Evolutionary conservation across 2,797 vertebrate species (phyloP).

Genomic region (Hydrocynus forskahlii): DNA sequence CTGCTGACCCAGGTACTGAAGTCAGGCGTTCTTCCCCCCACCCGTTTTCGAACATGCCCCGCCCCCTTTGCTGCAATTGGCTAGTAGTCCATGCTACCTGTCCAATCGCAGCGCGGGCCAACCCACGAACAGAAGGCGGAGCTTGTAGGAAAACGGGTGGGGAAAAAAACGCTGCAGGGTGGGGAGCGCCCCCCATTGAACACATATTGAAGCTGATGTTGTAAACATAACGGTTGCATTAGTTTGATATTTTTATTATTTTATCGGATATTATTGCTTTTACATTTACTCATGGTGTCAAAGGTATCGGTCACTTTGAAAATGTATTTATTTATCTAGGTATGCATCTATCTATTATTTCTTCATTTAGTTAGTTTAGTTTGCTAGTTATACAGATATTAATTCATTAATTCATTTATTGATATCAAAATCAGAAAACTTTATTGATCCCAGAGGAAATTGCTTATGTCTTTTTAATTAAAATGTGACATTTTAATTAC

Average conservation of each 20-base stretch:
- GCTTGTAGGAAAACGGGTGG: neutral
- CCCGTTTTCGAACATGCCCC: neutral
- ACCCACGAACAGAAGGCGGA: neutral
- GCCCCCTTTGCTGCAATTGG: neutral
- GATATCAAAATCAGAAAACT: too few relatives aligned
- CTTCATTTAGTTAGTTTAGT: too few relatives aligned
- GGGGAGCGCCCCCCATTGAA: conserved; percentile 34
- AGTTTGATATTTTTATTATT: neutral
- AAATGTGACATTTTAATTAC: too few relatives aligned
- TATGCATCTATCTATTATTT: too few relatives aligned
- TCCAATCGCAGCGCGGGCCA: neutral
- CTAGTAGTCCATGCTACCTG: neutral
- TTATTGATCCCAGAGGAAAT: too few relatives aligned
- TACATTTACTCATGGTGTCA: neutral
- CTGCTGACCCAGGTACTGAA: conserved; percentile 40
- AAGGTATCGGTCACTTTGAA: too few relatives aligned
- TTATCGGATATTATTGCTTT: neutral
- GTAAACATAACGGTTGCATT: neutral
- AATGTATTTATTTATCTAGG: too few relatives aligned
- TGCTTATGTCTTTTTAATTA: too few relatives aligned
- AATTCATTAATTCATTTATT: too few relatives aligned
- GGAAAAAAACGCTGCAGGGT: conserved; percentile 16
- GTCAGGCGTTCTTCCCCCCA: conserved; percentile 2
- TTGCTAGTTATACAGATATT: too few relatives aligned
- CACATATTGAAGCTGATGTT: neutral